A percentile compares a stretch with the other conserved stretches of the same genome.
These are phyloP conservation scores for Pardosa pseudoannulata DNA, from an alignment of 2,888 invertebrate species.

Conservation along the genomic window DNA sequence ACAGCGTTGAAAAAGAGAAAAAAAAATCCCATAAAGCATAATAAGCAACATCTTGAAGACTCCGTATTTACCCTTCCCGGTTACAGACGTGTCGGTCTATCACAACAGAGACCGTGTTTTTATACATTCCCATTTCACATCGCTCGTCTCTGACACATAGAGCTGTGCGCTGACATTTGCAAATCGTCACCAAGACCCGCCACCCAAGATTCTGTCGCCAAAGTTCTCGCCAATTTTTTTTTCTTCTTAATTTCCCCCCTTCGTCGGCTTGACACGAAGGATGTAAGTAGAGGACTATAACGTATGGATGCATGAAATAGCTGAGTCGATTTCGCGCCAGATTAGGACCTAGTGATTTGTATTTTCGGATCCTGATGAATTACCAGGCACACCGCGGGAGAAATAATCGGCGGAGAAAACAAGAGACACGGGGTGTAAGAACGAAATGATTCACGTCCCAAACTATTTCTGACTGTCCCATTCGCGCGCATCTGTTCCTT, in stretches of 20 bases:
- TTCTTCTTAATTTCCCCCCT: neutral
- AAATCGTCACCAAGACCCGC: conserved; percentile 61
- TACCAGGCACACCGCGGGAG: neutral
- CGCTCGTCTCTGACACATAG: conserved; percentile 44
- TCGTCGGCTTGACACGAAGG: neutral
- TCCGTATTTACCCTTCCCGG: conserved; percentile 22
- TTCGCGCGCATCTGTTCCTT: no score
- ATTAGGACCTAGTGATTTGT: neutral
- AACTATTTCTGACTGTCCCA: no score
- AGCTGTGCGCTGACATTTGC: conserved; percentile 65
- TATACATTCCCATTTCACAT: conserved; percentile 43
- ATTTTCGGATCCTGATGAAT: neutral
- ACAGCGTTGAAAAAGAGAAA: no score
- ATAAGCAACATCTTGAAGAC: conserved; percentile 11
- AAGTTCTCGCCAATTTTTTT: conserved; percentile 59
- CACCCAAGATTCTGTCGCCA: conserved; percentile 66
- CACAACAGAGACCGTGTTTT: conserved; percentile 69
- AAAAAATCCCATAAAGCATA: conserved; percentile 8
- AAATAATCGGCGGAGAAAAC: no score
- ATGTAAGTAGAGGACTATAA: neutral
- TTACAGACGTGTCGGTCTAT: conserved; percentile 62
- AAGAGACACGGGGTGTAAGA: no score
- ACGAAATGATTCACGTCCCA: no score
- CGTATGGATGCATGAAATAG: neutral
- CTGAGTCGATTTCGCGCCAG: neutral